These are phyloP conservation scores for Escarpia spicata DNA, from an alignment of 2,888 invertebrate species.

Conservation along the genomic window DNA sequence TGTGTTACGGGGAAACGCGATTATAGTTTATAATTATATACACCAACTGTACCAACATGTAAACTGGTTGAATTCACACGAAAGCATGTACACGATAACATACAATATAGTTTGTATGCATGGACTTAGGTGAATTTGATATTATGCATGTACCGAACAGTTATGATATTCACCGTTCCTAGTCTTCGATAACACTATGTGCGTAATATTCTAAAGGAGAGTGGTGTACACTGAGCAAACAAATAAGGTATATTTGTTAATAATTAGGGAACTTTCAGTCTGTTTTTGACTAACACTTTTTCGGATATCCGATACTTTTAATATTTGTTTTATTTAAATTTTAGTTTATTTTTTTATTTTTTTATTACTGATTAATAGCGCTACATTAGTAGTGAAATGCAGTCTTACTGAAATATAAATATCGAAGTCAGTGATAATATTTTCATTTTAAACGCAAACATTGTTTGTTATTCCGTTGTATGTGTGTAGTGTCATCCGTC, in stretches of 20 bases:
- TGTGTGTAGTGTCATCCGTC: not conserved
- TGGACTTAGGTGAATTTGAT: not conserved
- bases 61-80: not conserved
- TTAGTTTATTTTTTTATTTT: not conserved
- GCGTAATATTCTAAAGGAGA: too few species aligned
- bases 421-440: too few species aligned
- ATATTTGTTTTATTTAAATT: not conserved
- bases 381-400: not conserved
- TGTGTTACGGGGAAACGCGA: not conserved
- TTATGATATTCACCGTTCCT: too few species aligned
- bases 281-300: not conserved
- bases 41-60: not conserved
- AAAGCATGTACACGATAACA: not conserved
- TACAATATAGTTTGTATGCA: not conserved
- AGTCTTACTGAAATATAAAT: not conserved
- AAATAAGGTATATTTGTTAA: too few species aligned
- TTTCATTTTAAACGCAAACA: not conserved
- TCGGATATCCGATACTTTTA: not conserved
- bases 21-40: not conserved
- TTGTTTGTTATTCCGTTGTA: not conserved
- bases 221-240: too few species aligned
- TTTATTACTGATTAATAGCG: not conserved
- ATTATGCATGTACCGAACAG: not conserved
- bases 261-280: too few species aligned
- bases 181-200: too few species aligned